These are phyloP conservation scores for Phylloscopus whistleri DNA, from an alignment of 2,113 vertebrate species.

Conservation along the genomic window DNA sequence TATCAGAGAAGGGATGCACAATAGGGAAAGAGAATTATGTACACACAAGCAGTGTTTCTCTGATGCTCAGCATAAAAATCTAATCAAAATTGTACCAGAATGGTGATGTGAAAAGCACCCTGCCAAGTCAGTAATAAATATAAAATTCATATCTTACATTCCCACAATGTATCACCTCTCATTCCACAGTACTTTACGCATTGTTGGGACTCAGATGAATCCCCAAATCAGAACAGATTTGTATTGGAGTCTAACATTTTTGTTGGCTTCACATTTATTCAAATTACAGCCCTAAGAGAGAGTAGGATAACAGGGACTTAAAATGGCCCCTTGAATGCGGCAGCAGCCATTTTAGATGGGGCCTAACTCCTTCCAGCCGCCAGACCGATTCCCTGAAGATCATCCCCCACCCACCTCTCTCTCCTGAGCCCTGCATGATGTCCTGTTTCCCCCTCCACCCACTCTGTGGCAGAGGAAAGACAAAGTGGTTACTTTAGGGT, in stretches of 20 bases:
- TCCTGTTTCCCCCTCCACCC: background rate
- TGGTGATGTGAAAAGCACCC: constrained; percentile 59
- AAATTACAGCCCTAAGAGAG: constrained; percentile 20
- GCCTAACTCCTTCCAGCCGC: background rate
- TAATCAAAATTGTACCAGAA: constrained; percentile 66
- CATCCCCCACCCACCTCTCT: background rate
- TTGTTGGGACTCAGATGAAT: constrained; percentile 51
- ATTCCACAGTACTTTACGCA: constrained; percentile 6
- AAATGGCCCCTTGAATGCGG: constrained; percentile 39
- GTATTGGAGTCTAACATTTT: constrained; percentile 48
- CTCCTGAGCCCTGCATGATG: fast-evolving
- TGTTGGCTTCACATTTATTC: constrained; percentile 47
- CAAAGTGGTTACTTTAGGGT: background rate
- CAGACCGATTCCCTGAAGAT: background rate
- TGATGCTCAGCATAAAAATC: constrained; percentile 61
- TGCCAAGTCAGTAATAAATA: constrained; percentile 68
- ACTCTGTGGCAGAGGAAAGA: background rate
- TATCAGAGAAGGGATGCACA: constrained; percentile 27
- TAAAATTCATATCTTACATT: constrained; percentile 56
- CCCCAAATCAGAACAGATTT: constrained; percentile 62
- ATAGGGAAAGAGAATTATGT: constrained; percentile 33
- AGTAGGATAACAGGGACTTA: constrained; percentile 37
- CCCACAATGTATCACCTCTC: constrained; percentile 55
- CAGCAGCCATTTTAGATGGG: constrained; percentile 40
- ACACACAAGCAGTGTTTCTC: constrained; percentile 47